A percentile compares a stretch with the other conserved stretches of the same genome.
Evolutionary conservation across 2,888 invertebrate species (phyloP).

Genomic region (Acrobasis repandana): DNA sequence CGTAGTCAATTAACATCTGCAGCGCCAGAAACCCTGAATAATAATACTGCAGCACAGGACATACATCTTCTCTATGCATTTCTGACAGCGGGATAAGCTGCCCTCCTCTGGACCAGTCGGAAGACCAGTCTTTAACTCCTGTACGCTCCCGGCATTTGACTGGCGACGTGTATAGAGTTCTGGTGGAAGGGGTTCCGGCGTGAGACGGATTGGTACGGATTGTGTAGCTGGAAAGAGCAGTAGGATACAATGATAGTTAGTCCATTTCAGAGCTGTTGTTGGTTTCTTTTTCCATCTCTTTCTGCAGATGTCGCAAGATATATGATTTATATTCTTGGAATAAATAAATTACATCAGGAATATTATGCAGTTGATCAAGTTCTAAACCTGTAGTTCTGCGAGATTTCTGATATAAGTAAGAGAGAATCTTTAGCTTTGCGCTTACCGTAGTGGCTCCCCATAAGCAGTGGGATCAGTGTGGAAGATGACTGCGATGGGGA

Average conservation of each 20-base stretch:
- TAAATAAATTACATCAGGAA: too few relatives aligned
- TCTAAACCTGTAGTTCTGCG: too few relatives aligned
- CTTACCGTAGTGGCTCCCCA: constrained; percentile 79
- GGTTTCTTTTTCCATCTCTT: too few relatives aligned
- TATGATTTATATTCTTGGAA: too few relatives aligned
- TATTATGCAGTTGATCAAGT: too few relatives aligned
- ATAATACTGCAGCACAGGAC: constrained; percentile 89
- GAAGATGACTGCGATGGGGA: constrained; percentile 89
- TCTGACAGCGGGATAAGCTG: constrained; percentile 77
- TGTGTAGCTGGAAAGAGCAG: constrained; percentile 81
- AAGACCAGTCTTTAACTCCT: constrained; percentile 81
- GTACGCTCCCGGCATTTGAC: constrained; percentile 86
- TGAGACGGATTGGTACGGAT: constrained; percentile 88
- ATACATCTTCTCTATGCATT: constrained; percentile 86
- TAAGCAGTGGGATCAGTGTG: constrained; percentile 72
- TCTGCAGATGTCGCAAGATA: too few relatives aligned
- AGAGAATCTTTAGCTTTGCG: too few relatives aligned
- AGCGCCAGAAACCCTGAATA: constrained; percentile 89
- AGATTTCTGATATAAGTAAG: too few relatives aligned
- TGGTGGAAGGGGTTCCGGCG: constrained; percentile 85
- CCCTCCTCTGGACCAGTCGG: constrained; percentile 81
- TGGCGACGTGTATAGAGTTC: constrained; percentile 85
- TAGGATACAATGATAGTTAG: too few relatives aligned
- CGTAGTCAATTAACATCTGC: constrained; percentile 87
- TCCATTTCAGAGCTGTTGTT: too few relatives aligned